These are phyloP conservation scores for Athripsodes cinereus DNA, from an alignment of 2,888 invertebrate species.

Conservation along the genomic window DNA sequence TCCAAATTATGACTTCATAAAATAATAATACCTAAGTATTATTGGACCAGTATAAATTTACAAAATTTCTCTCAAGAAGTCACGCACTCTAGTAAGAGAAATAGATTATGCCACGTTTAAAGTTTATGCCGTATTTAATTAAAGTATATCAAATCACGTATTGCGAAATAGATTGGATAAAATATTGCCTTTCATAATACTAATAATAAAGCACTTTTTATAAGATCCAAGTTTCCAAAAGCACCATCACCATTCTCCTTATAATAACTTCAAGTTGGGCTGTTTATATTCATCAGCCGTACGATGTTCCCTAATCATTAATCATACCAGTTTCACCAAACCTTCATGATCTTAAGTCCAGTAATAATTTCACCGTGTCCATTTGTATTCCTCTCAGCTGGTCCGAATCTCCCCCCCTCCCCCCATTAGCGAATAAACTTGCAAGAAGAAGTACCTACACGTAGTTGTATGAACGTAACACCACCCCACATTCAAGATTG, in stretches of 20 bases:
- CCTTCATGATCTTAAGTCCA: not conserved
- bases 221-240: not conserved
- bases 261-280: too few species aligned
- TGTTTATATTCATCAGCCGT: not conserved
- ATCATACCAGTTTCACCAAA: not conserved
- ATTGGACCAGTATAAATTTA: too few species aligned
- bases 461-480: not conserved
- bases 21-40: too few species aligned
- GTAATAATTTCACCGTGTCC: not conserved
- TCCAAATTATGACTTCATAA: too few species aligned
- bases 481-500: not conserved
- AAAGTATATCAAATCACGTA: not conserved
- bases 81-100: too few species aligned
- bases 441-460: conserved; percentile 7
- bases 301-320: not conserved
- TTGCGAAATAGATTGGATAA: not conserved
- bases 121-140: not conserved
- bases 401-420: not conserved
- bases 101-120: too few species aligned
- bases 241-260: not conserved
- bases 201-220: not conserved
- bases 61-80: too few species aligned
- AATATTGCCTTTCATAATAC: not conserved
- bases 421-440: conserved; percentile 19
- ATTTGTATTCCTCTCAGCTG: conserved; percentile 10